phyloP scores from a whole-genome alignment of 2,797 vertebrate genomes.

The Muraenolepis orangiensis region DNA sequence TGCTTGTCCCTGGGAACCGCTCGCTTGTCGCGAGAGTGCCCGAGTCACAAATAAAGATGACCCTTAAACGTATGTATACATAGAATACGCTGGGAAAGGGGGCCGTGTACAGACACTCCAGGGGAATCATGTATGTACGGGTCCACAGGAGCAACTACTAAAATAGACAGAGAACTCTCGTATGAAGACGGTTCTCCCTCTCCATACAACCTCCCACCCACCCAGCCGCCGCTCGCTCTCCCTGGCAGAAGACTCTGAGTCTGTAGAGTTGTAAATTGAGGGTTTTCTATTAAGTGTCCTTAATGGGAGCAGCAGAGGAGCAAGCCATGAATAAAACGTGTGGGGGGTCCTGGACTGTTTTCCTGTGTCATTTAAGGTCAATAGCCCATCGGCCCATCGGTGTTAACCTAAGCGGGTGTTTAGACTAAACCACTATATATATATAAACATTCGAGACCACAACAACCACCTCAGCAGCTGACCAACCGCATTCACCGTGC shows the following conservation, averaged over 20 bases:
- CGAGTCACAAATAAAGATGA: slow-evolving; percentile 59
- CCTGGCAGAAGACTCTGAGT: slow-evolving; percentile 23
- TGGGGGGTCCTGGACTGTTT: not conserved
- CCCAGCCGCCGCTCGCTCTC: not conserved
- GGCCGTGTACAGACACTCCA: slow-evolving; percentile 56
- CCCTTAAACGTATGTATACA: slow-evolving; percentile 46
- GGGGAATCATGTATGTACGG: slow-evolving; percentile 63
- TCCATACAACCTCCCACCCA: not conserved
- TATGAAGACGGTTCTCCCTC: slow-evolving; percentile 32
- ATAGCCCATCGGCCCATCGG: not conserved
- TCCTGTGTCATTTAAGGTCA: slow-evolving; percentile 31
- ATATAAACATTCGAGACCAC: not conserved
- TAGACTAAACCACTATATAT: not conserved
- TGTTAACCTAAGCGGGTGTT: not conserved
- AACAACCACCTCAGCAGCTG: not conserved
- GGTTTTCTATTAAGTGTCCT: not conserved
- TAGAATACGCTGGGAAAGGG: slow-evolving; percentile 71
- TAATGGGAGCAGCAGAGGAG: not conserved
- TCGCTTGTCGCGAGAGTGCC: slow-evolving; percentile 36
- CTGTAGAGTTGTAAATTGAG: slow-evolving; percentile 22
- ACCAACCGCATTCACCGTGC: not conserved
- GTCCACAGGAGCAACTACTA: slow-evolving; percentile 54
- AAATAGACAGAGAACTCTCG: slow-evolving; percentile 65
- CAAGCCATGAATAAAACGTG: not conserved
- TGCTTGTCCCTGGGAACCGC: slow-evolving; percentile 51